Evolutionary conservation across 2,888 invertebrate species (phyloP), one percentile per base, ranked within the genome.

Genomic region (Luperina nickerlii): DNA sequence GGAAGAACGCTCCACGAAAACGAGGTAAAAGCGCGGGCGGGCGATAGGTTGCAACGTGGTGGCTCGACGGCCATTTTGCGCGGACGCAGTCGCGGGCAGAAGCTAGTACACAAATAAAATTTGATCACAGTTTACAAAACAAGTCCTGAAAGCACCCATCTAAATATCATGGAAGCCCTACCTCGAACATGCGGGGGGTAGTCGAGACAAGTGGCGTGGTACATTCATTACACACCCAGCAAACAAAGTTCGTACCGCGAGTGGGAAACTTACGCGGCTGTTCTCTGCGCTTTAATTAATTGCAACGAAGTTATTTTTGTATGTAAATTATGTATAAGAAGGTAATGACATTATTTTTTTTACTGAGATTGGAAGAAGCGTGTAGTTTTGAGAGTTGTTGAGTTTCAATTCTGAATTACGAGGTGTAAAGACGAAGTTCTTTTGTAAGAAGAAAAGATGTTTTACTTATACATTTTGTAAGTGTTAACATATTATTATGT

Each of bases 151-250:
- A 20, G 45, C 18, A 60, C 6, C 57, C 24, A 63, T 45, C 71
- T 60, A 65, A 73, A 77, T 62, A 68, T 66, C 57, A 78, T 77
- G 81, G 86, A 84, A 69, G 68, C 83, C 87, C 83, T 86, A 88
- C 51, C 60, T n/a, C 65, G 70, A 74, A 81, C 79, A 78, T 83
- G 88, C 38, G 90, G 89, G 88, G 79, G 79, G 72, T 78, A 80
- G 78, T 79, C 82, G 87, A 91, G 91, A 92, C 91, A 92, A 92
- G 92, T 91, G 86, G 84, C 86, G 90, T 85, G 91, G 93, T 93
- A 90, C 92, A 92, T 94, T 92, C 92, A 93, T 94, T 94, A 94
- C 92, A 94, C 92, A 88, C 76, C 74, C 85, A 85, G 87, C 84
- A 89, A 93, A 92, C 93, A 92, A 93, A 93, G 90, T 93, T 93